These are phyloP conservation scores for Drosophila barbarae DNA, from an alignment of 2,888 invertebrate species.

Conservation along the genomic window DNA sequence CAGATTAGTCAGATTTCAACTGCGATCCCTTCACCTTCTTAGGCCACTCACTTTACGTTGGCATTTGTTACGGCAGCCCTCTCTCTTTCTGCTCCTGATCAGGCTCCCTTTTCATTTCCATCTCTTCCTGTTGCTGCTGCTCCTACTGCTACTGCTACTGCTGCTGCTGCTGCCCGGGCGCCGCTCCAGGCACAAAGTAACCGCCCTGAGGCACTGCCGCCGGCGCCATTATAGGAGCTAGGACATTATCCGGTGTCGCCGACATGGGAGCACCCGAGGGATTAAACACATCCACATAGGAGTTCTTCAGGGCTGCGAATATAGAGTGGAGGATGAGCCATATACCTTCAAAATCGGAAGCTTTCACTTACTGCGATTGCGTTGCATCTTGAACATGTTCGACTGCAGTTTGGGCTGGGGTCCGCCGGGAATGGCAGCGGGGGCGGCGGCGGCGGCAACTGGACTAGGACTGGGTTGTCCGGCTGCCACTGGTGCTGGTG, in stretches of 20 bases:
- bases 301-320: conserved; percentile 86
- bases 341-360: neutral
- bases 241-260: conserved; percentile 75
- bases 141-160: conserved; percentile 28
- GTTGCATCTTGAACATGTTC: conserved; percentile 90
- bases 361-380: conserved; percentile 84
- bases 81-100: neutral
- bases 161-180: conserved; percentile 40
- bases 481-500: conserved; percentile 25
- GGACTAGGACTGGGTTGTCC: neutral
- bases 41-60: conserved; percentile 36
- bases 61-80: conserved; percentile 19
- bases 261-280: conserved; percentile 82
- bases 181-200: conserved; percentile 77
- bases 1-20: neutral
- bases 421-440: conserved; percentile 36
- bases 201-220: conserved; percentile 77
- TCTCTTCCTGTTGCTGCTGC: conserved; percentile 10
- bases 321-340: no score
- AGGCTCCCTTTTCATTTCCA: neutral
- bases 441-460: conserved; percentile 2
- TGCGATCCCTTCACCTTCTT: neutral
- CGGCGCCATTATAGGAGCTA: conserved; percentile 79
- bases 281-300: conserved; percentile 95
- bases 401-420: conserved; percentile 80